Percentiles rank a stretch among this genome's conserved stretches.
These are phyloP conservation scores for Petrocephalus sullivani DNA, from an alignment of 2,797 vertebrate genomes.

Conservation along the genomic window DNA sequence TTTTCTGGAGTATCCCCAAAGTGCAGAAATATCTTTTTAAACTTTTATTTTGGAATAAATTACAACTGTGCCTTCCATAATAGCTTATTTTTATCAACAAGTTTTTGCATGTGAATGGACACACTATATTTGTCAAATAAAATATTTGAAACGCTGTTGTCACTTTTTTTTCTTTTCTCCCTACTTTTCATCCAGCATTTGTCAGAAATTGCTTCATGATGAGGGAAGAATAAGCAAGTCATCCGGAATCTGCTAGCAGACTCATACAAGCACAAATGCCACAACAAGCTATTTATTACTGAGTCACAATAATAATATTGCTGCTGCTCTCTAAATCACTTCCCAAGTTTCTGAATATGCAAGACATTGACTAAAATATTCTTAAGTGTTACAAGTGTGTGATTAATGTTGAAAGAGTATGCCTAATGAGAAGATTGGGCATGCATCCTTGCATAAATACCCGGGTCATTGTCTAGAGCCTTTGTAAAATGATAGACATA, in stretches of 20 bases:
- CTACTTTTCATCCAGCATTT: not conserved
- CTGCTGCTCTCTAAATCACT: too few relatives aligned
- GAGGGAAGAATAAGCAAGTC: not conserved
- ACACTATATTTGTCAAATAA: slow-evolving; percentile 12
- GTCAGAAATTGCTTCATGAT: not conserved
- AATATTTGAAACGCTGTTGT: not conserved
- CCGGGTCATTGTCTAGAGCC: not conserved
- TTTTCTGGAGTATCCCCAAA: not conserved
- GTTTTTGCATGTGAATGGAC: slow-evolving; percentile 3
- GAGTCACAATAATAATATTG: too few relatives aligned
- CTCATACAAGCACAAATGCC: not conserved
- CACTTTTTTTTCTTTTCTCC: not conserved
- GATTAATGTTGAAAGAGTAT: not conserved
- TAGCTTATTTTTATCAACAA: not conserved
- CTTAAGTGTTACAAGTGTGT: not conserved
- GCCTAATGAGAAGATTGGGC: not conserved
- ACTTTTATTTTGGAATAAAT: not conserved
- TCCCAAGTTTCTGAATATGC: too few relatives aligned
- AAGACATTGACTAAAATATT: not conserved
- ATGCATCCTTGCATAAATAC: not conserved
- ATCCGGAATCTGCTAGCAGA: not conserved
- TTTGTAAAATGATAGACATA: too few relatives aligned
- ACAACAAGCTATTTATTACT: not conserved
- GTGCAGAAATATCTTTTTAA: not conserved
- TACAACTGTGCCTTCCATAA: slow-evolving; percentile 7